phyloP scores from a whole-genome alignment of 2,888 invertebrate genomes.

The Ennomos erosarius region DNA sequence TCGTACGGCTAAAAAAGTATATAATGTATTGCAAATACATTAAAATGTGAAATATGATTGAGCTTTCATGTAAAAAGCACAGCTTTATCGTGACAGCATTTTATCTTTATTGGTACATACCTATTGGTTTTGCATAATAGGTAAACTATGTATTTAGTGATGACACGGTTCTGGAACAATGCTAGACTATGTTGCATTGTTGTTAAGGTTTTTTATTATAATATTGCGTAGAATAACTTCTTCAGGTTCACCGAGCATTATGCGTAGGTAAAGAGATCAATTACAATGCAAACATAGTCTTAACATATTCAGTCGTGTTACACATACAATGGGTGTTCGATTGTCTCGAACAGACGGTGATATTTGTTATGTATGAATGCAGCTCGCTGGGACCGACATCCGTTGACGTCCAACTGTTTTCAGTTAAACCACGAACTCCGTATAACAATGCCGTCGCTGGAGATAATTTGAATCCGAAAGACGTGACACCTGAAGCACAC shows the following conservation, averaged over 20 bases:
- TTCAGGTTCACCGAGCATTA: constrained; percentile 14
- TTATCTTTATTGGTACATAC: too few species aligned
- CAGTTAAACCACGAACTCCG: constrained; percentile 66
- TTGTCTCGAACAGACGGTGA: constrained; percentile 63
- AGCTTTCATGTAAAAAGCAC: constrained; percentile 1
- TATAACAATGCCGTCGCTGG: constrained; percentile 64
- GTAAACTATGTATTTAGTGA: too few species aligned
- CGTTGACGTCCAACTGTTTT: constrained; percentile 77
- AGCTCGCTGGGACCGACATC: constrained; percentile 63
- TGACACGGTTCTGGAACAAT: too few species aligned
- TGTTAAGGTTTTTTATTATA: background rate
- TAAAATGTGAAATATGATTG: background rate
- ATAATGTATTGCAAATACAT: background rate
- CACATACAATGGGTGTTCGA: constrained; percentile 62
- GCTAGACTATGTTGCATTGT: too few species aligned
- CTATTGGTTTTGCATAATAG: too few species aligned
- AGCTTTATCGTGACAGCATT: background rate
- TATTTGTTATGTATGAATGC: constrained; percentile 76
- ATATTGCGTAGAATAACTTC: constrained; percentile 3
- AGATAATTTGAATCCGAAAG: constrained; percentile 64
- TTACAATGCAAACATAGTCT: constrained; percentile 44
- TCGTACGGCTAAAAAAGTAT: background rate
- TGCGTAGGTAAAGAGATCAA: constrained; percentile 35
- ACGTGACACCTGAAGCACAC: constrained; percentile 50
- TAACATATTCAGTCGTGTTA: constrained; percentile 62